phyloP scores from a whole-genome alignment of 2,113 vertebrate species.

The Aegithalos caudatus region DNA sequence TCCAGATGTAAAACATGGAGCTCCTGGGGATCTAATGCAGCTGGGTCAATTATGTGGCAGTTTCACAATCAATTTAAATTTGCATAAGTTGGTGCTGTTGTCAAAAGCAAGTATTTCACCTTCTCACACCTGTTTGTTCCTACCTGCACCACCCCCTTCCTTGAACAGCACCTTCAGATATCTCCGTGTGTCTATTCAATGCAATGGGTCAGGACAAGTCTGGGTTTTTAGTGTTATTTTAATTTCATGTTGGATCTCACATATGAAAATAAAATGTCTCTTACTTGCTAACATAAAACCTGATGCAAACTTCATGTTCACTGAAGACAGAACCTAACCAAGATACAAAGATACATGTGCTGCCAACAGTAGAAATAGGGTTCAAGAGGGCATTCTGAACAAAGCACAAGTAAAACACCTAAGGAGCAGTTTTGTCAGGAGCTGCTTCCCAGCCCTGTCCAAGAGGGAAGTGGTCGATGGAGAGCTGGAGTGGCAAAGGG shows the following conservation, averaged over 20 bases:
- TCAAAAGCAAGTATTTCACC: not conserved
- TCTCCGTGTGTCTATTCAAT: not conserved
- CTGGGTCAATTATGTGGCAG: not conserved
- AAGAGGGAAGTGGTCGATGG: not conserved
- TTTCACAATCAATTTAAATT: not conserved
- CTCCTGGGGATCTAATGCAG: not conserved
- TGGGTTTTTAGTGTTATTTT: not conserved
- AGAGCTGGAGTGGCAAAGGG: not conserved
- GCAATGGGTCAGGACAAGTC: not conserved
- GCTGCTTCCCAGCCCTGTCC: not conserved
- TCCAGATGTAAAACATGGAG: not conserved
- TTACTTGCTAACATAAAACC: not conserved
- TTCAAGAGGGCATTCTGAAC: not conserved
- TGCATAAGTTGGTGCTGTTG: not conserved
- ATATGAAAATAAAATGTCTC: not conserved
- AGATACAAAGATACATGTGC: not conserved
- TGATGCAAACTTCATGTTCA: not conserved
- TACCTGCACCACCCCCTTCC: not conserved
- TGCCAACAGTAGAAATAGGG: not conserved
- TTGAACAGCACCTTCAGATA: not conserved
- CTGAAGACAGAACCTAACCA: not conserved
- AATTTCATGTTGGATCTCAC: not conserved
- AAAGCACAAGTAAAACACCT: accelerated
- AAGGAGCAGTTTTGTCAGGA: not conserved
- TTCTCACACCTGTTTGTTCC: not conserved